Conservation (phyloP, 2,888 invertebrate species). For the Drosophila atripex region DNA sequence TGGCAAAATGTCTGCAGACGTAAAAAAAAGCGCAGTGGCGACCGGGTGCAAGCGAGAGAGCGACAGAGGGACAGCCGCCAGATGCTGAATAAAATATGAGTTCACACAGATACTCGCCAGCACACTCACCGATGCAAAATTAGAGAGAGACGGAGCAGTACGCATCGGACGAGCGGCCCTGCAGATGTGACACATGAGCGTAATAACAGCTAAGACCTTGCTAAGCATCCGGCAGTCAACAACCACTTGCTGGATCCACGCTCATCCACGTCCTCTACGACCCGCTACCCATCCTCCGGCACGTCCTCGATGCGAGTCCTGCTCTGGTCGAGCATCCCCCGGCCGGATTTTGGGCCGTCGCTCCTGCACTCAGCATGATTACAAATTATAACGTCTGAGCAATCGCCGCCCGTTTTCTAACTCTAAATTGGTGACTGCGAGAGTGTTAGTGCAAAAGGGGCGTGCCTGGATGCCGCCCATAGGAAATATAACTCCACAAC, state of each 20-base stretch:
- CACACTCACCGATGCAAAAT: slow-evolving; percentile 20
- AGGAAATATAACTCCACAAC: slow-evolving; percentile 77
- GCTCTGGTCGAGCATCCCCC: slow-evolving; percentile 41
- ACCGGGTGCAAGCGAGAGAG: slow-evolving; percentile 41
- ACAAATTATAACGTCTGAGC: slow-evolving; percentile 78
- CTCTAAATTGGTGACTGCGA: slow-evolving; percentile 12
- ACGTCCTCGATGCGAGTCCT: slow-evolving; percentile 35
- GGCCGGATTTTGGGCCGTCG: slow-evolving; percentile 33
- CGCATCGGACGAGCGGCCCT: slow-evolving; percentile 53
- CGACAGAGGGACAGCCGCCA: slow-evolving; percentile 49
- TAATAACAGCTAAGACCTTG: slow-evolving; percentile 78
- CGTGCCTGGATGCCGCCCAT: slow-evolving; percentile 71
- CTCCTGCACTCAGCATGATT: slow-evolving; percentile 76
- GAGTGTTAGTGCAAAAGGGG: slow-evolving; percentile 52
- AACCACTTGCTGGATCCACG: slow-evolving; percentile 66
- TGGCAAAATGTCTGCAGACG: slow-evolving; percentile 77
- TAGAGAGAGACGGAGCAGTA: slow-evolving; percentile 8
- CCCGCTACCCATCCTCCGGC: background rate
- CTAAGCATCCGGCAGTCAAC: slow-evolving; percentile 77
- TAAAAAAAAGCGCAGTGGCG: slow-evolving; percentile 42
- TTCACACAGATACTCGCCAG: slow-evolving; percentile 31
- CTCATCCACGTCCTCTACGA: slow-evolving; percentile 22
- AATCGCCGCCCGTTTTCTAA: slow-evolving; percentile 59
- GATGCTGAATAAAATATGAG: slow-evolving; percentile 77
- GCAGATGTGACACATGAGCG: slow-evolving; percentile 74